Conservation (phyloP, 2,113 vertebrate species). For the Neoarius graeffei region DNA sequence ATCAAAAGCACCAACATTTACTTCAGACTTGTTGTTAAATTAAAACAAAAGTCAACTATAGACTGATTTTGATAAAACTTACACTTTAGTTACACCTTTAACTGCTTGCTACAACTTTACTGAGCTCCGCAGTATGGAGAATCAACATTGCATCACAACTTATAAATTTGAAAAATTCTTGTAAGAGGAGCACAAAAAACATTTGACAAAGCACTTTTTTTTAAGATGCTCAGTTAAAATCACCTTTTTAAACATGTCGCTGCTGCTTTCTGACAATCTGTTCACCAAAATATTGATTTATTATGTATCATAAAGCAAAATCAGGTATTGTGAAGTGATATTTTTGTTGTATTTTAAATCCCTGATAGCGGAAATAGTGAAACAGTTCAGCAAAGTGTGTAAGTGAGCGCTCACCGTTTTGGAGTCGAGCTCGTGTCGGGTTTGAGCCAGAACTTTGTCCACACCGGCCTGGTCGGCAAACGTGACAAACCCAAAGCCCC, state of each 20-base stretch:
- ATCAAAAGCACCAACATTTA: background rate
- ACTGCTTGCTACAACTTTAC: background rate
- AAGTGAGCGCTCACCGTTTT: constrained; percentile 89
- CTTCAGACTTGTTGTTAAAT: background rate
- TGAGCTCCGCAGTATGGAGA: background rate
- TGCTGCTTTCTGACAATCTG: background rate
- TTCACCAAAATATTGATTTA: background rate
- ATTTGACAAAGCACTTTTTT: background rate
- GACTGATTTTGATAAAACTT: background rate
- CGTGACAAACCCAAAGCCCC: constrained; percentile 98
- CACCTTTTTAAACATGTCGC: background rate
- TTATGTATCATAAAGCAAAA: background rate
- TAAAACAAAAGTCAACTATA: background rate
- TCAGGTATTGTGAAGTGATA: background rate
- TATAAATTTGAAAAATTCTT: background rate
- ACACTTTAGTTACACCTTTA: background rate
- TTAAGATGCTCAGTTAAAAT: background rate
- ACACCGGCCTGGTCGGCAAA: constrained; percentile 97
- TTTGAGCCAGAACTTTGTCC: constrained; percentile 98
- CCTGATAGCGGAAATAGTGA: background rate
- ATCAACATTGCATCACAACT: background rate
- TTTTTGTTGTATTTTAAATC: background rate
- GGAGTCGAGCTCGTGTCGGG: constrained; percentile 96
- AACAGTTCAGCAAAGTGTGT: background rate
- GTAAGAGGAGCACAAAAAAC: background rate